Base-by-base conservation (phyloP, 2,113 vertebrate species). In the Australoheros scitulus region DNA sequence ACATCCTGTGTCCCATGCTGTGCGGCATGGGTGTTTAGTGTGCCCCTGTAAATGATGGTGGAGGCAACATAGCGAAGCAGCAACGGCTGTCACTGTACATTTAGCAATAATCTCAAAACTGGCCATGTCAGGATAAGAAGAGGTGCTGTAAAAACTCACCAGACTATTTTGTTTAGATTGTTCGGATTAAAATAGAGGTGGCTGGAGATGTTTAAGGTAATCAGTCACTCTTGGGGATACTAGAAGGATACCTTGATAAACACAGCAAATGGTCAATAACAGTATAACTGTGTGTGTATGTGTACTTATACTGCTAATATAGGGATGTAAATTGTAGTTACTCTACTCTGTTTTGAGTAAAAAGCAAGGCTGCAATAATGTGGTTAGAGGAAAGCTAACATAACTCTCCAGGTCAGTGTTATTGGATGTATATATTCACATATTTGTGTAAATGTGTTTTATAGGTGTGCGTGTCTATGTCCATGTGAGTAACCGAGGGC, bases 1-100 rank as follows among this genome's bases (percentile, higher is more conserved):
- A 88, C 86, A 80, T 82, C 83, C 84, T 70, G 80, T 83, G 84
- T 94, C 88, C 91, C 92, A 82, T 77, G 63, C 88, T 87, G 89
- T 81, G 80, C 8, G 22, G 74, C 78, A 81, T 47, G 32, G 78
- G 79, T 1, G 61, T 92, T 91, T 87, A 83, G 80, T 52, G 55
- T 78, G 85, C 60, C 80, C 82, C 70, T 79, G 36, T 91, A 83
- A 92, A 79, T 86, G 89, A 92, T 91, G 87, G 89, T 63, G 79
- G 63, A 76, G 61, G 85, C 88, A 87, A 56, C 82, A 87, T 76
- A 84, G 88, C 68, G 59, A 43, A 92, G 88, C 88, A 79, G 65
- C 76, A 77, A 43, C 85, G 79, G 79, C 93, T 92, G 91, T 89
- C 81, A 80, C 78, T 59, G 57, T 80, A 76, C 80, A 74, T 70